Evolutionary conservation across 2,888 invertebrate genomes (phyloP).

Genomic region (Erannis defoliaria): DNA sequence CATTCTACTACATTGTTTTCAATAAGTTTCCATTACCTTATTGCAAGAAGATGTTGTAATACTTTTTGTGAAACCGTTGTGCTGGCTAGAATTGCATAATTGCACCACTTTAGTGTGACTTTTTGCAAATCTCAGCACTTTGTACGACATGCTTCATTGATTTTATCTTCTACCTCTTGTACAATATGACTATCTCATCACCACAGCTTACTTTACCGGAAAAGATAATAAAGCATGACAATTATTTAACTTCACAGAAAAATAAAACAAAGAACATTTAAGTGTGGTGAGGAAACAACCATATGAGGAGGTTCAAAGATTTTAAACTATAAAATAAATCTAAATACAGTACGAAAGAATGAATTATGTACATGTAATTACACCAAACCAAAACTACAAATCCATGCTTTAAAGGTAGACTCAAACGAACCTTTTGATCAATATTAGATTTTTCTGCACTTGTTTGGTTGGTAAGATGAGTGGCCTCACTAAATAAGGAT

Average conservation of each 20-base stretch:
- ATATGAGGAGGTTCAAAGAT: constrained; percentile 69
- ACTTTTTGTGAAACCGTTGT: constrained; percentile 67
- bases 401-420: constrained; percentile 34
- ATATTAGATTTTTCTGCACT: constrained; percentile 57
- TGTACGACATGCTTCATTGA: constrained; percentile 71
- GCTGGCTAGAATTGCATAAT: constrained; percentile 64
- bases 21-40: constrained; percentile 72
- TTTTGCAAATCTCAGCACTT: constrained; percentile 64
- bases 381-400: constrained; percentile 33
- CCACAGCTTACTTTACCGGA: constrained; percentile 75
- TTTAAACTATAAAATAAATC: constrained; percentile 28
- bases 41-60: constrained; percentile 76
- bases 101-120: constrained; percentile 56
- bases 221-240: constrained; percentile 59
- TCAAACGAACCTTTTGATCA: constrained; percentile 70
- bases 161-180: constrained; percentile 49
- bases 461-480: constrained; percentile 56
- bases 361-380: not conserved
- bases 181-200: constrained; percentile 73
- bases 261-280: not conserved
- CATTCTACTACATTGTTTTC: constrained; percentile 9
- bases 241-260: constrained; percentile 21
- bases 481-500: constrained; percentile 68
- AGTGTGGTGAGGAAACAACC: constrained; percentile 70
- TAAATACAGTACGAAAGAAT: not conserved